Evolutionary conservation across 2,888 invertebrate species (phyloP), one percentile per base, ranked within the genome.

Genomic region (Oxystoma pomonae): DNA sequence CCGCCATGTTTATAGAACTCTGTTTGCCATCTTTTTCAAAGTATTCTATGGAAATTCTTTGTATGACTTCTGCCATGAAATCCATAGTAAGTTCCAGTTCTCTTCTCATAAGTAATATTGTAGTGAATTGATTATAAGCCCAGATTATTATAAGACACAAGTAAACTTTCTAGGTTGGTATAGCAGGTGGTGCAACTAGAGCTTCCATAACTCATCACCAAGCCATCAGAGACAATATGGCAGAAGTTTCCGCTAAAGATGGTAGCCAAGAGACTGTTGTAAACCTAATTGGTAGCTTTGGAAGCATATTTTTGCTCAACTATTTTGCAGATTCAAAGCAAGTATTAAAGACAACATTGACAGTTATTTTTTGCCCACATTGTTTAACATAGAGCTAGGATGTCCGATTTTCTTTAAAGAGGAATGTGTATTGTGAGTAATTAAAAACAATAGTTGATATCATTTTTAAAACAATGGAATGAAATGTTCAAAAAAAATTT

Each of bases 261-360:
- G 92, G 95, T 3, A 96, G 96, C 66, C 98, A 98, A 82, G 98
- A 98, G 80, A 98, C 97, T 0, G 87, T 95, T 68, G 96, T 98
- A 16, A 98, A 98, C 82, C 83, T 98, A 55, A 79, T 92, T 51
- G 96, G 93, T 9, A 91, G 96, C 9, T 76, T 96, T 58, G 78
- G 87, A 61, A 94, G 94, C 61, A 83, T 97, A 57, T 79, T 90
- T 52, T 80, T 97, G 60, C 82, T 97, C 53, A 89, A 90, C 5
- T 69, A 82, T 68, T 85, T 90, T 70, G 86, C 84, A 79, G 82
- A 84, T 73, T 76, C 81, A 73, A 74, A 79, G 82, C 83, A 78
- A 81, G 52, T 21, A n/a, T n/a, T 21, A 18, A 20, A 7, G 50
- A 51, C 1, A 59, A 22, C 12, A n/a, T n/a, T 18, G 18, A 56